Base-by-base conservation (phyloP, 2,113 vertebrate species). In the Columba janthina region DNA sequence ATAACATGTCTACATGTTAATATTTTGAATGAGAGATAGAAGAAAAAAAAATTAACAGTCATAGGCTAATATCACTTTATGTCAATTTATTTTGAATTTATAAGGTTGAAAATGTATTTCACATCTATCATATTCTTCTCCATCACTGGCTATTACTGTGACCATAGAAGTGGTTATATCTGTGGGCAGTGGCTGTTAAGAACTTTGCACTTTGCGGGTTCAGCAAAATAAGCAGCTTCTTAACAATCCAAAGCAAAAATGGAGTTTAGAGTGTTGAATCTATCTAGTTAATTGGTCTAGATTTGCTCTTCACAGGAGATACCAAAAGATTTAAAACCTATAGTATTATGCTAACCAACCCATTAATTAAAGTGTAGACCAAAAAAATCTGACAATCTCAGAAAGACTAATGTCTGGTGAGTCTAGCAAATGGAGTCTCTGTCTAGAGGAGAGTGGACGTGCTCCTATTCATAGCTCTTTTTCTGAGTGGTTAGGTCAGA, bases 121-220 rank as follows among this genome's bases (percentile, higher is more conserved):
- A 5, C 70, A 29, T 50, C 26, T 66, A 3, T 62, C 4, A 1
- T 60, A 29, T 73, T 86, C 19, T 84, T 86, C n/a, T 86, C 17
- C 15, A 60, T 51, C 38, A 15, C 21, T 69, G 57, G 11, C 40
- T 87, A 11, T 89, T 73, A 73, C 13, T 87, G 21, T 70, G 29
- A 32, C 29, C 1, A 2, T 66, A 54, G 16, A 67, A 72, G 15
- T 32, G 28, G 3, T 53, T 42, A 10, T 13, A 18, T n/a, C 44
- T 22, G 4, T 57, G 34, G 22, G 19, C n/a, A 64, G 0, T 29
- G 24, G 16, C 26, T 80, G 13, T 48, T 38, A 93, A 42, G 20
- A 81, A 8, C 12, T 74, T 80, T 0, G 1, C 0, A 0, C 15
- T 87, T 78, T 51, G 20, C 0, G 0, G 7, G 18, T 28, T 72